Evolutionary conservation across 2,113 vertebrate species (phyloP), one percentile per base, ranked within the genome.

Genomic region (Zapus hudsonius): DNA sequence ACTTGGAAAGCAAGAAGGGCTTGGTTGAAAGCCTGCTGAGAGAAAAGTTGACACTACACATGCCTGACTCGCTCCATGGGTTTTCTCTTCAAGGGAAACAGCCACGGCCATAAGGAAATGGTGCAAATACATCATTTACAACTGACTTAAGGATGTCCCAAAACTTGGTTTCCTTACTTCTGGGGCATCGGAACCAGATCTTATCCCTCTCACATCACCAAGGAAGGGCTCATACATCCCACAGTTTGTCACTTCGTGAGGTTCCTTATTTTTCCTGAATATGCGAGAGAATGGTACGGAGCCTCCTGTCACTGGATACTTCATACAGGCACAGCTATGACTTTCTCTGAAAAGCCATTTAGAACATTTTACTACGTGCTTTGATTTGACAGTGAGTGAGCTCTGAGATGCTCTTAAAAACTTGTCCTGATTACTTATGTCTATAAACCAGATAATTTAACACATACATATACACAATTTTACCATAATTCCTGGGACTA

Each of bases 401-500:
- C 70, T 84, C 42, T 66, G 42, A 73, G 15, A 38, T 42, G 29
- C n/a, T 88, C 67, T 61, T n/a, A 90, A 92, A 23, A 83, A 42
- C 64, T 79, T 29, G 70, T 63, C 23, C 29, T 59, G 19, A 6
- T 73, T 89, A 63, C 86, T 66, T 86, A 33, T 61, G 31, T 94
- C 67, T 95, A 4, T 81, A 79, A 93, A 73, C 15, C 66, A 90
- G 42, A 55, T 70, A 55, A 72, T 95, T 89, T 67, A 93, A 93
- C 57, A 70, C 25, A 57, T 7, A 31, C 57, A 91, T 15, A 88
- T 79, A 90, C 94, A 84, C 59, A 91, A 40, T 42, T 90, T 83
- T 55, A 90, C 87, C 38, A 67, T 29, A 59, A 94, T 85, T 47
- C 82, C 67, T 67, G 42, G 3, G 70, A 84, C 64, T 67, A 91